Percentiles rank a stretch among this genome's conserved stretches.
phyloP scores from a whole-genome alignment of 2,113 vertebrate species.

The Redunca redunca region DNA sequence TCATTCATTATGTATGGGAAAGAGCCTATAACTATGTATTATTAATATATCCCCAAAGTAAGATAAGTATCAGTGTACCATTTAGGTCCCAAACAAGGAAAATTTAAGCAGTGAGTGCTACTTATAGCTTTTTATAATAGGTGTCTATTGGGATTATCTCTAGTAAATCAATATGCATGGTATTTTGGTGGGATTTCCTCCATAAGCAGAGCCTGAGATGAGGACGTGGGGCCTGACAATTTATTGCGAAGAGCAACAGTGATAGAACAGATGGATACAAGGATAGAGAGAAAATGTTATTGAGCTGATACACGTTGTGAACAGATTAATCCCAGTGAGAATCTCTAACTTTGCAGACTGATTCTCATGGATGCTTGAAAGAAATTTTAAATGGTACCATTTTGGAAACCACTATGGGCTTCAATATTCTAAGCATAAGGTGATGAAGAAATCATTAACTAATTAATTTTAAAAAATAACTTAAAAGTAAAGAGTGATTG shows the following conservation, averaged over 20 bases:
- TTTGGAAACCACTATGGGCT: neutral
- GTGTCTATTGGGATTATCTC: neutral
- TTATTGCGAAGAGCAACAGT: neutral
- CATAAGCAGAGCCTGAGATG: neutral
- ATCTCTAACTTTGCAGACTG: neutral
- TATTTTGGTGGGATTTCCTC: neutral
- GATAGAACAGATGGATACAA: neutral
- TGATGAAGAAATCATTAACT: neutral
- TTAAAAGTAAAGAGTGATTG: neutral
- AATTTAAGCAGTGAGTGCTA: neutral
- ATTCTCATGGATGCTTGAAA: neutral
- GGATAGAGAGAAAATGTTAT: neutral
- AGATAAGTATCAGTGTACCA: neutral
- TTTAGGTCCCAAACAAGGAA: neutral
- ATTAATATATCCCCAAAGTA: neutral
- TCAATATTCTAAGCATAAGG: neutral
- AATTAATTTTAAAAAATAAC: neutral
- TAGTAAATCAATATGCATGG: neutral
- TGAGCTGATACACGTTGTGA: neutral
- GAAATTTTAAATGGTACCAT: neutral
- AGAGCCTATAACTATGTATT: neutral
- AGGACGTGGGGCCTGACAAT: neutral
- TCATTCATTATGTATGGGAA: neutral
- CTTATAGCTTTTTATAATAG: neutral
- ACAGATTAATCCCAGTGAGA: neutral